Evolutionary conservation across 2,113 vertebrate genomes (phyloP), one percentile per base, ranked within the genome.

Genomic region (Sphaerodactylus townsendi): DNA sequence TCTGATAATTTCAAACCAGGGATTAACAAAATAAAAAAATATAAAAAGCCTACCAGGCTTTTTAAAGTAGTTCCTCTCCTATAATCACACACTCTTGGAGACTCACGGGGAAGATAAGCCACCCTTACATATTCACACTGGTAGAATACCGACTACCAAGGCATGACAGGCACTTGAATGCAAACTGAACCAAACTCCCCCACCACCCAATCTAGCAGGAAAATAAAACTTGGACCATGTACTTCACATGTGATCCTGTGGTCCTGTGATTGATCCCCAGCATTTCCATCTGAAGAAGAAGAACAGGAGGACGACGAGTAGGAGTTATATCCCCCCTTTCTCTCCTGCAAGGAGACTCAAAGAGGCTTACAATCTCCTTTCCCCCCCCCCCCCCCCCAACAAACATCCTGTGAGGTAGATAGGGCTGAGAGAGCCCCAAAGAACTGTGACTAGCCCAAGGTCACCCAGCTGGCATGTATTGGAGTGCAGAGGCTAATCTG

Each of bases 1-100:
- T 89, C 90, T 68, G 90, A 93, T 92, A 91, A 90, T 90, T 94
- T 71, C 89, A 91, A 92, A 66, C 90, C 35, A 1, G 72, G 53
- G 76, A 77, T 91, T 88, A 82, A 77, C 56, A 87, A 71, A 68
- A 83, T 53, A 75, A 21, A 53, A 75, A 50, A n/a, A 13, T 17
- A 48, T 2, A 28, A 41, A 17, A n/a, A 75, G 2, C 21, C 81
- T 80, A 3, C 87, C 21, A 68, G 0, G 53, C 75, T 89, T 91
- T 94, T 85, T 84, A 68, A 93, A 92, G 85, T 76, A 77, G 87
- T 44, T 9, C 86, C 86, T 79, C 64, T 91, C 90, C 87, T 64
- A 65, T 75, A 37, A 37, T 87, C 77, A 89, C 88, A 88, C 88
- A 86, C 90, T 66, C 85, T 15, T 37, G 89, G 88, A 84, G 91